Evolutionary conservation across 2,113 vertebrate genomes (phyloP), one percentile per base, ranked within the genome.

Genomic region (Podilymbus podiceps): DNA sequence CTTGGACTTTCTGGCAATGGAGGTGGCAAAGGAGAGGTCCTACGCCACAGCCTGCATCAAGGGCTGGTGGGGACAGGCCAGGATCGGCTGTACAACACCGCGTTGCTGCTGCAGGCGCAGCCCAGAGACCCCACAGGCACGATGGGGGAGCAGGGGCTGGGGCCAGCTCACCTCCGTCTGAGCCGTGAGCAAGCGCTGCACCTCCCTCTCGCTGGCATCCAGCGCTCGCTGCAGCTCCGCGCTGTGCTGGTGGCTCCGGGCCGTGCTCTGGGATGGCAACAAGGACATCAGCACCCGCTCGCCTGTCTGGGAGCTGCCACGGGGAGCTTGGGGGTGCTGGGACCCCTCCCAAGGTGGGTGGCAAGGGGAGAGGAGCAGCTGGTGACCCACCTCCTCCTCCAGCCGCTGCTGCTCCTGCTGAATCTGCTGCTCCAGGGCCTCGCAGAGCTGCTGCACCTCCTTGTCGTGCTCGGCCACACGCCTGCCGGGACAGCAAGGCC

Each of bases 391-490:
- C 97, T 98, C 86, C 15, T 94, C 95, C 79, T 97, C 90, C 53
- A 98, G 93, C 58, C 44, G 93, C 94, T 93, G 92, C 85, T 91
- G 96, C 30, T 98, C 98, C 71, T 35, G 75, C 31, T 18, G 80
- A 40, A 98, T 98, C 95, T 98, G 98, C 94, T 96, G 97, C 62
- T 98, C 98, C 95, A 97, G 97, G 63, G 97, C 96, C 83, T 98
- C 94, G 0, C 98, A 98, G 33, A 98, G 97, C 94, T 90, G 97
- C 90, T 94, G 97, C 60, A 98, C 98, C 60, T 98, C 94, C 11
- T 23, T 84, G 15, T 96, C 94, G 6, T 98, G 98, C 68, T 98
- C 98, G 4, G 97, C 92, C 90, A 98, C 95, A 0, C 38, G 68
- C 69, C 98, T 98, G 96, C 22, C 3, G 12, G 75, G 50, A 79